Evolutionary conservation across 2,113 vertebrate species (phyloP).

Genomic region (Malurus melanocephalus): DNA sequence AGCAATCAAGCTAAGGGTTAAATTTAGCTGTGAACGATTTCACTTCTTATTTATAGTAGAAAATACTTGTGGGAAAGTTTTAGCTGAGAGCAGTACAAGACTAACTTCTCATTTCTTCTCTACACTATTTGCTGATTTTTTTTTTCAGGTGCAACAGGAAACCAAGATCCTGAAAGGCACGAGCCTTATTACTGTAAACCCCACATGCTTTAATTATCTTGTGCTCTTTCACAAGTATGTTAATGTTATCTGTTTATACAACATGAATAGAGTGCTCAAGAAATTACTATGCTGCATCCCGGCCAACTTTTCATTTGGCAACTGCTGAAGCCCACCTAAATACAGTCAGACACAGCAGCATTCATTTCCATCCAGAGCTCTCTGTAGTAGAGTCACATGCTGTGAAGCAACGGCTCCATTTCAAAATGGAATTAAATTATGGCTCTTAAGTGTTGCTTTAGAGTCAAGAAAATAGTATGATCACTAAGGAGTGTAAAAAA

Average conservation of each 20-base stretch:
- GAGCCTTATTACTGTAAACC: background rate
- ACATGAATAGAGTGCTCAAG: constrained; percentile 16
- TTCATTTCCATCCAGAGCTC: constrained; percentile 22
- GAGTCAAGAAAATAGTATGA: background rate
- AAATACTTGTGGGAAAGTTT: constrained; percentile 58
- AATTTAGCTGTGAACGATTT: constrained; percentile 49
- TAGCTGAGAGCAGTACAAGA: constrained; percentile 28
- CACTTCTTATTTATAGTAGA: constrained; percentile 57
- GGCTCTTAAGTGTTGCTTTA: background rate
- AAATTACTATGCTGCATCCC: constrained; percentile 23
- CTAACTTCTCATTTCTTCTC: constrained; percentile 45
- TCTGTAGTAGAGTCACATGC: background rate
- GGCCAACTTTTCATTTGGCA: constrained; percentile 37
- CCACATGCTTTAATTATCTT: constrained; percentile 6
- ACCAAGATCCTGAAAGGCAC: constrained; percentile 23
- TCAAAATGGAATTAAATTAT: background rate
- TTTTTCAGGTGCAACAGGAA: constrained; percentile 45
- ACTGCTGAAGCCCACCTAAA: constrained; percentile 23
- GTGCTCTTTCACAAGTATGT: constrained; percentile 27
- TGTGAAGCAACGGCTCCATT: background rate
- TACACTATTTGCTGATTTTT: constrained; percentile 9
- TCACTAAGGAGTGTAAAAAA: background rate
- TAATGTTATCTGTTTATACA: constrained; percentile 50
- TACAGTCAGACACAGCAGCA: background rate
- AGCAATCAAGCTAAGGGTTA: constrained; percentile 28